Base-by-base conservation (phyloP, 2,888 invertebrate genomes). In the Leptinotarsa haldemani region DNA sequence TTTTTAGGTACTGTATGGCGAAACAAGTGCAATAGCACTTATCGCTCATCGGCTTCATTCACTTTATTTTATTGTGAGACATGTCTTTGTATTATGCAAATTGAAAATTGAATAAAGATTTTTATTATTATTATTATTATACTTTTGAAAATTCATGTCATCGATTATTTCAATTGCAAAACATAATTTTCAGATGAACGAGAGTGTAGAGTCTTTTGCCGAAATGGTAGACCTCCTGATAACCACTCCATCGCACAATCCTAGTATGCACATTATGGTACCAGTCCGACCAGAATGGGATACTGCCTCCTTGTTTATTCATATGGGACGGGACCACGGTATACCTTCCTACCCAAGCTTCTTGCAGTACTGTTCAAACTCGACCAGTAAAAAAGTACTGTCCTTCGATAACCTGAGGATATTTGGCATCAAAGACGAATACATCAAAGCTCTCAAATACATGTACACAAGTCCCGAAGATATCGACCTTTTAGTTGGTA, bases 401-500 rank as follows among this genome's bases (percentile, higher is more conserved):
- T 79, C 83, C 12, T 80, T 80, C 65, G 90, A 90, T 0, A 91
- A 92, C 82, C 88, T 93, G 69, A 86, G 88, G 50, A 88, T 89
- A 67, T 86, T 90, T 69, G 91, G 92, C 80, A 90, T 90, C 80
- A 87, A 88, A 73, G 84, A 90, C 75, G 88, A 90, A 16, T 89
- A 92, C 74, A 90, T 93, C 70, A 91, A 92, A 80, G 90, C 90
- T 82, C 86, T 94, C 77, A 90, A 91, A 76, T 90, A 91, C 81
- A 90, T 94, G 86, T 94, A 94, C 85, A 91, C 92, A 73, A 90
- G 89, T 71, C 89, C 93, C 1, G 92, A 93, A 80, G 96, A 97
- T 82, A 90, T 97, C 20, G 97, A 98, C 84, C 88, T 97, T 16
- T 90, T 97, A 82, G 91, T 94, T 4, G 97, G 95, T 48, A 96